phyloP scores from a whole-genome alignment of 2,797 vertebrate species.

The Poecilia picta region DNA sequence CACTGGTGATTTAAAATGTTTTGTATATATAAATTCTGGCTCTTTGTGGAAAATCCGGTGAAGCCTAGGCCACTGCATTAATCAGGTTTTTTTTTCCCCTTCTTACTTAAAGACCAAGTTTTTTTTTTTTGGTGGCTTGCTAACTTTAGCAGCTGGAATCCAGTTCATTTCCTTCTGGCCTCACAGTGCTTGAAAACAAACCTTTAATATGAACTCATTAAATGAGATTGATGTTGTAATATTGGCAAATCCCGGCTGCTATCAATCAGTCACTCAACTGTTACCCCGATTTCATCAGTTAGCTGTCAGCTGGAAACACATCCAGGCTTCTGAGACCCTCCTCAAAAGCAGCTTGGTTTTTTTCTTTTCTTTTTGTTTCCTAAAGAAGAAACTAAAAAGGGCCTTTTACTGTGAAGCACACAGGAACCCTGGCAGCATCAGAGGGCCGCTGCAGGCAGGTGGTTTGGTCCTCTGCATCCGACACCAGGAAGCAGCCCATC shows the following conservation, averaged over 20 bases:
- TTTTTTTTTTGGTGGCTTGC: neutral
- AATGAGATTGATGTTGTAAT: slow-evolving; percentile 11
- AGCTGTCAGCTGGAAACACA: slow-evolving; percentile 19
- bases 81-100: neutral
- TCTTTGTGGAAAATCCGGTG: neutral
- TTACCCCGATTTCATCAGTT: slow-evolving; percentile 27
- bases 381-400: slow-evolving; percentile 14
- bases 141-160: neutral
- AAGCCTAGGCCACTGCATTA: neutral
- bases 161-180: neutral
- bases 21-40: neutral
- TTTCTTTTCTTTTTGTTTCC: neutral
- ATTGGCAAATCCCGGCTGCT: slow-evolving; percentile 5
- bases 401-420: slow-evolving; percentile 11
- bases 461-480: slow-evolving; percentile 25
- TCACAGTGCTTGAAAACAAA: neutral
- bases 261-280: slow-evolving; percentile 25
- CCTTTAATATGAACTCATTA: slow-evolving; percentile 14
- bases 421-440: slow-evolving; percentile 25
- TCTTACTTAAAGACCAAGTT: neutral
- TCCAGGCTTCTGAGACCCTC: slow-evolving; percentile 12
- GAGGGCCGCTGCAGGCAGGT: slow-evolving; percentile 39
- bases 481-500: slow-evolving; percentile 35
- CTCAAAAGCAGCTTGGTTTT: slow-evolving; percentile 6
- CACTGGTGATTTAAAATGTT: neutral